Conservation (phyloP, 2,113 vertebrate genomes). For the Mormoops blainvillei region DNA sequence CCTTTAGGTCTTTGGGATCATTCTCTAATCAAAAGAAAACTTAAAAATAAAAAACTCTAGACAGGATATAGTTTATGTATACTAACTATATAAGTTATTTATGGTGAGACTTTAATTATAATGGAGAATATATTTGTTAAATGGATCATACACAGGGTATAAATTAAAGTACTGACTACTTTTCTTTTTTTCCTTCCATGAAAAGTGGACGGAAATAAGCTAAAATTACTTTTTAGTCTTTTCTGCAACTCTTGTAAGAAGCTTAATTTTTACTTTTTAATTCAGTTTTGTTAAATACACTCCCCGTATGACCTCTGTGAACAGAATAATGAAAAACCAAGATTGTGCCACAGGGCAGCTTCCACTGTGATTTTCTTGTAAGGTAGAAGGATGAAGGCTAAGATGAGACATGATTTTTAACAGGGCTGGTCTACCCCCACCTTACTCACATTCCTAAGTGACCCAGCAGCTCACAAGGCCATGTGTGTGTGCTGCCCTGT, state of each 20-base stretch:
- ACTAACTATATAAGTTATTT: constrained; percentile 35
- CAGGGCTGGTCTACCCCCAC: background rate
- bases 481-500: background rate
- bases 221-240: background rate
- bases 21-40: constrained; percentile 18
- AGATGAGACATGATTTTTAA: background rate
- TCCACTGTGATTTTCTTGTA: background rate
- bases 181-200: background rate
- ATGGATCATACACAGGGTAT: constrained; percentile 21
- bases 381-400: background rate
- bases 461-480: background rate
- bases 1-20: background rate
- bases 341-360: background rate
- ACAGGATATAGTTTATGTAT: constrained; percentile 24
- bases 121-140: constrained; percentile 47
- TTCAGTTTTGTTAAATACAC: constrained; percentile 1
- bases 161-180: background rate
- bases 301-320: background rate
- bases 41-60: constrained; percentile 54
- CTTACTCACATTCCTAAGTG: background rate
- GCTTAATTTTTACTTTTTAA: background rate
- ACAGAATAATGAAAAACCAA: background rate
- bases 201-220: too few relatives aligned
- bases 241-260: constrained; percentile 12
- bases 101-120: constrained; percentile 45